Evolutionary conservation across 2,113 vertebrate species (phyloP).

Genomic region (Cavia porcellus): DNA sequence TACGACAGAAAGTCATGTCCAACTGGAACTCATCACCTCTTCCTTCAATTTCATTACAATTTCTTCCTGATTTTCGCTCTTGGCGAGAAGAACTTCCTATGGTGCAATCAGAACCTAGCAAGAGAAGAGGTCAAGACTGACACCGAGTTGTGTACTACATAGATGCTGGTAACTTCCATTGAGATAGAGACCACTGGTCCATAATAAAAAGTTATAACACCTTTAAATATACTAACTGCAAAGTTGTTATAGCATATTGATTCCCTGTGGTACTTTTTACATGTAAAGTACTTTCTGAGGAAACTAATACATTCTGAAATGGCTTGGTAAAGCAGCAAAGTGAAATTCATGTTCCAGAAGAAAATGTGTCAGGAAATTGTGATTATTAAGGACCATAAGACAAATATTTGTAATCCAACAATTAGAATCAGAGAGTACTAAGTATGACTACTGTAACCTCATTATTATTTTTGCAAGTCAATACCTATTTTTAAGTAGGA

Average conservation of each 20-base stretch:
- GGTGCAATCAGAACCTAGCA: neutral
- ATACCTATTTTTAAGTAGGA: neutral
- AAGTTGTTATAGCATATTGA: neutral
- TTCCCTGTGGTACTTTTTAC: neutral
- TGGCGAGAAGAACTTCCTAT: neutral
- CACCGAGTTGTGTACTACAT: neutral
- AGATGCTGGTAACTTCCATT: neutral
- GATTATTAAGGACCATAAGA: neutral
- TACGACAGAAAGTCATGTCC: neutral
- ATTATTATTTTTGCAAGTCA: neutral
- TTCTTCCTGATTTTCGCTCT: slow-evolving; percentile 1
- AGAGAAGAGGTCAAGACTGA: neutral
- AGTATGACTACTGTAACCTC: neutral
- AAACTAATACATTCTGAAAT: slow-evolving; percentile 22
- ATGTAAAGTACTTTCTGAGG: slow-evolving; percentile 14
- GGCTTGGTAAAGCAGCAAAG: neutral
- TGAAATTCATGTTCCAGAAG: neutral
- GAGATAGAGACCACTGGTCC: neutral
- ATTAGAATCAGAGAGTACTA: neutral
- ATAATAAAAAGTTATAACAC: neutral
- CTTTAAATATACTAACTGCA: slow-evolving; percentile 10
- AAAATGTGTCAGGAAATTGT: neutral
- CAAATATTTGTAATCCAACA: neutral
- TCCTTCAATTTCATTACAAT: neutral
- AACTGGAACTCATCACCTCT: neutral